These are phyloP conservation scores for Colletes collaris DNA, from an alignment of 2,888 invertebrate species.

Conservation along the genomic window DNA sequence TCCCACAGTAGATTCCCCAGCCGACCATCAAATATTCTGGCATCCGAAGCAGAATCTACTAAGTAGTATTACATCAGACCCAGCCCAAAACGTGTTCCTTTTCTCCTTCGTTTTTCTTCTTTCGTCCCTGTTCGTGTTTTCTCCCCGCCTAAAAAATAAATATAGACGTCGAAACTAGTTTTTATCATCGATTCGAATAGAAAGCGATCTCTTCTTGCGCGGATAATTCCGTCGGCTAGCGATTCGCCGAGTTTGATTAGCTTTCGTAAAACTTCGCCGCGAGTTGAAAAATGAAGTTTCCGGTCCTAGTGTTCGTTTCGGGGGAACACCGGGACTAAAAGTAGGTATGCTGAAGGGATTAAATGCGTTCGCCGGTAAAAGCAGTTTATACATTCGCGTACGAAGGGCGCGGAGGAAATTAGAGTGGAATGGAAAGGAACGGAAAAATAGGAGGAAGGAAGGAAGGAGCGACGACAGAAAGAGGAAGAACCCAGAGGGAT, in stretches of 20 bases:
- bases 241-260: not conserved
- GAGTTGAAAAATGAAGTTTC: not conserved
- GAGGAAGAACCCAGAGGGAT: slow-evolving; percentile 19
- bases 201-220: not conserved
- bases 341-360: slow-evolving; percentile 21
- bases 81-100: too few species aligned
- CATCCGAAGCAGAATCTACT: too few species aligned
- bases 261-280: not conserved
- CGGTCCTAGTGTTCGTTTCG: not conserved
- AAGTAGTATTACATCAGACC: too few species aligned
- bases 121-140: too few species aligned
- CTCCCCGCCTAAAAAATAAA: too few species aligned
- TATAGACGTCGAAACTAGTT: too few species aligned
- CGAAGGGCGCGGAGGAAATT: slow-evolving; percentile 45
- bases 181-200: too few species aligned
- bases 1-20: too few species aligned
- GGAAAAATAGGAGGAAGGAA: slow-evolving; percentile 34
- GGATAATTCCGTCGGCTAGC: not conserved
- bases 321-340: not conserved
- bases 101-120: too few species aligned
- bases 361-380: slow-evolving; percentile 26
- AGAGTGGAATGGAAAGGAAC: slow-evolving; percentile 28
- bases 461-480: slow-evolving; percentile 21
- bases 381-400: slow-evolving; percentile 14
- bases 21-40: too few species aligned